Conservation (phyloP, 2,113 vertebrate genomes). For the Melanotaenia duboulayi region DNA sequence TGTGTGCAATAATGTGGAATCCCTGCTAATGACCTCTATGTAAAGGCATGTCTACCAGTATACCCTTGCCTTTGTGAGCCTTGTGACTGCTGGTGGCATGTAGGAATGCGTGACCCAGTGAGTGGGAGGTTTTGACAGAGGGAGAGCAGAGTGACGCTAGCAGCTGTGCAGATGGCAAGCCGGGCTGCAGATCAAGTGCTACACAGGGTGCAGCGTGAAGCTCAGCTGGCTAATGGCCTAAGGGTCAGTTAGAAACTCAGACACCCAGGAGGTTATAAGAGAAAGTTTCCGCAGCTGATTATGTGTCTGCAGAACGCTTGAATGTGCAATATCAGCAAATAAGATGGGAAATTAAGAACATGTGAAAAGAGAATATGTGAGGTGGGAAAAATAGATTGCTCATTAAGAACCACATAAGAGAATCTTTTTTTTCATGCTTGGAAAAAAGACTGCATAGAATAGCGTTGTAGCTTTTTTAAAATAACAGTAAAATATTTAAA, state of each 20-base stretch:
- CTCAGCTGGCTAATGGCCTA: conserved; percentile 21
- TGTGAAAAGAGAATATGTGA: not conserved
- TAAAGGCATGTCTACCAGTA: not conserved
- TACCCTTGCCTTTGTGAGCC: not conserved
- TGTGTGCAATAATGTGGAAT: not conserved
- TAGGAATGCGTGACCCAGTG: conserved; percentile 21
- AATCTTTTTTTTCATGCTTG: conserved; percentile 5
- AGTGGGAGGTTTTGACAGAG: conserved; percentile 40
- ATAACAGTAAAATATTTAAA: too few species aligned
- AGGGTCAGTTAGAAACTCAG: conserved; percentile 44
- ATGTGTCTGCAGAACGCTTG: conserved; percentile 42
- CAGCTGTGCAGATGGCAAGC: conserved; percentile 68
- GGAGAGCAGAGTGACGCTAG: conserved; percentile 63
- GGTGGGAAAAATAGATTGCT: not conserved
- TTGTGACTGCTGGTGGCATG: conserved; percentile 25
- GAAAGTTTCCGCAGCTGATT: conserved; percentile 34
- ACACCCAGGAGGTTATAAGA: conserved; percentile 25
- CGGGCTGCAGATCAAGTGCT: conserved; percentile 67
- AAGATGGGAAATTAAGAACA: conserved; percentile 4
- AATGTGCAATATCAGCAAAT: conserved; percentile 44
- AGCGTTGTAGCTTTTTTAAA: too few species aligned
- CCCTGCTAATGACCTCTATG: not conserved
- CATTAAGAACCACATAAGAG: conserved; percentile 20
- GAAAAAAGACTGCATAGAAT: not conserved
- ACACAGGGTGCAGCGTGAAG: conserved; percentile 47